Base-by-base conservation (phyloP, 2,888 invertebrate species). In the Andricus quercusramuli region DNA sequence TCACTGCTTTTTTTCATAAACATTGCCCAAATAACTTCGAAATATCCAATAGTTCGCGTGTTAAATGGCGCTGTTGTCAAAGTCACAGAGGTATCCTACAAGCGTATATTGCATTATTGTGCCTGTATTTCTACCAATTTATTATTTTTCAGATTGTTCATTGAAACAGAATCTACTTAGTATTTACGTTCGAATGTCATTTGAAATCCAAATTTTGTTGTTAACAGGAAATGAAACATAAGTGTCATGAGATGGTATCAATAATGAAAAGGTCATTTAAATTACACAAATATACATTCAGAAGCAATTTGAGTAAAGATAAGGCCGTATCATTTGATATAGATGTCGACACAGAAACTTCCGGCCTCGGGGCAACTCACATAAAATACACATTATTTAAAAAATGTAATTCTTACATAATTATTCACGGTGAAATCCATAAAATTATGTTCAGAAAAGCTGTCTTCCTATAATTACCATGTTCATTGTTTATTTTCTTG, bases 241-340 rank as follows among this genome's bases (percentile, higher is more conserved):
- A 25, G 15, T 11, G 62, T 25, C 22, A 22, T 62, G 62, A 76
- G 66, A 9, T 56, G 56, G 56, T 4, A 47, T 56, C 56, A 56
- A 20, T n/a, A 56, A 56, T 56, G n/a, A 56, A 56, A 56, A 56
- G 56, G 56, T 56, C 56, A 3, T 56, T 56, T n/a, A 56, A 56
- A 56, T 56, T 56, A 5, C 20, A 56, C n/a, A 56, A n/a, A 56
- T 56, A 1, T n/a, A n/a, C 56, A 56, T n/a, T n/a, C 9, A 56
- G 56, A 56, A 56, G n/a, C 56, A 56, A n/a, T 82, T 79, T 79
- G 74, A 80, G 65, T 66, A 77, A 80, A 85, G 86, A 87, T 88
- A 88, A 86, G 80, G 80, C 83, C 83, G 83, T 85, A 86, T 87
- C 87, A 85, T 85, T 86, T 87, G 86, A 87, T 88, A 87, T 86